phyloP scores from a whole-genome alignment of 2,888 invertebrate species.

The Drosophila neutralis region DNA sequence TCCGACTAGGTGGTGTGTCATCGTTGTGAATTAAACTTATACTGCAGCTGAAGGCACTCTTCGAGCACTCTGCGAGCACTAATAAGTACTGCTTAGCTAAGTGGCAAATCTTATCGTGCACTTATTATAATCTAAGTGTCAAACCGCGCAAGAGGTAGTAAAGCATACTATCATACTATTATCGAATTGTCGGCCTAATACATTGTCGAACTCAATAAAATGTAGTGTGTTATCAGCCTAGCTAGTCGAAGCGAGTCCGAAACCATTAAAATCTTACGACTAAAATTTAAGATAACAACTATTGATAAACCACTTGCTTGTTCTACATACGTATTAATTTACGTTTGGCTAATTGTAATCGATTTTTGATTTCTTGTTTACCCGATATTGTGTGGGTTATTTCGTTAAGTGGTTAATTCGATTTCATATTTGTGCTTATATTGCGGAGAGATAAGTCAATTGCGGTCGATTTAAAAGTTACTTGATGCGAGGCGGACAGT shows the following conservation, averaged over 20 bases:
- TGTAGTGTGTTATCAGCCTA: constrained; percentile 50
- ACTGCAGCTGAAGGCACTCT: constrained; percentile 39
- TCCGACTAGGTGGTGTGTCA: constrained; percentile 44
- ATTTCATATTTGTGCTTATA: not conserved
- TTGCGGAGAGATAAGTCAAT: not conserved
- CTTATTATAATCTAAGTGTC: constrained; percentile 44
- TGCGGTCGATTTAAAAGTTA: not conserved
- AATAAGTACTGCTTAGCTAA: constrained; percentile 21
- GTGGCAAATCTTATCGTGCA: constrained; percentile 48
- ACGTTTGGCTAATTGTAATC: constrained; percentile 1
- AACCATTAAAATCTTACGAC: not conserved
- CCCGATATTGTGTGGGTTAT: not conserved
- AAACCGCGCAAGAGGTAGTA: constrained; percentile 32
- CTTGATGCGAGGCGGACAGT: not conserved
- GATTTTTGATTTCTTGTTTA: not conserved
- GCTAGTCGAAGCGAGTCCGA: constrained; percentile 1
- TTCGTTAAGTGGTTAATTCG: not conserved
- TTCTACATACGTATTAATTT: constrained; percentile 30
- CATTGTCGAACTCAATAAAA: constrained; percentile 16
- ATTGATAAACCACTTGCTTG: constrained; percentile 13
- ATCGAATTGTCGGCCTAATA: constrained; percentile 23
- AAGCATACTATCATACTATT: constrained; percentile 24
- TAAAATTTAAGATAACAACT: constrained; percentile 12
- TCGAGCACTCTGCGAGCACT: constrained; percentile 2
- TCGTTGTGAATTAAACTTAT: constrained; percentile 33